Base-by-base conservation (phyloP, 1,140 invertebrate species). In the Sinella curviseta region DNA sequence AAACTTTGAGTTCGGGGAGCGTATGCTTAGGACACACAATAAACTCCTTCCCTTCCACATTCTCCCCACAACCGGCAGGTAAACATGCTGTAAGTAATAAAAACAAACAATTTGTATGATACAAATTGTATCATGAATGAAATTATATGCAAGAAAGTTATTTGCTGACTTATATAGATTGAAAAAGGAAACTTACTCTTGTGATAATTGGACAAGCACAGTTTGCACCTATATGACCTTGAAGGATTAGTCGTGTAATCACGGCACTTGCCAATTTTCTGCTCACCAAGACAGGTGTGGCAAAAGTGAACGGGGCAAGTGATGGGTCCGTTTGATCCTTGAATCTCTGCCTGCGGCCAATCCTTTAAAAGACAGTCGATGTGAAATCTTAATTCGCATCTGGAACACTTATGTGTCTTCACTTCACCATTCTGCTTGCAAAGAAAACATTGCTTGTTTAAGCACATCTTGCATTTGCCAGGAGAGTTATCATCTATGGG, bases 251-350 rank as follows among this genome's bases (percentile, higher is more conserved):
- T 2, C 57, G 76, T 78, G 24, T 60, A 73, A 75, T 81, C 80
- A 48, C 82, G 1, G 14, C 80, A 55, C 74, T 80, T 80, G 8
- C 74, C 60, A 12, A 76, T 67, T 26, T 35, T 12, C 4, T 83
- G 77, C 39, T 83, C 82, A 1, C 65, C 80, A 12, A 75, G 77
- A 31, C 82, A 83, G 24, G 78, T 80, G 55, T 83, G 82, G 55
- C 82, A 83, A 67, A 74, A 83, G 35, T 83, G 82, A 17, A 80
- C 20, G 0, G 82, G 82, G 34, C 82, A 83, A 4, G 75, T 83
- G 0, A 83, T 78, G 0, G 78, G 77, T 2, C 82, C 80, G 8
- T 20, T 12, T 2, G 24, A 30, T 1, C 80, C 76, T 12, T 77
- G 73, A 33, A 83, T 55, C 33, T 78, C 79, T 0, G 82, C 80